Percentiles rank a stretch among this genome's conserved stretches.
Evolutionary conservation across 2,888 invertebrate genomes (phyloP).

Genomic region (Cerastis leucographa): DNA sequence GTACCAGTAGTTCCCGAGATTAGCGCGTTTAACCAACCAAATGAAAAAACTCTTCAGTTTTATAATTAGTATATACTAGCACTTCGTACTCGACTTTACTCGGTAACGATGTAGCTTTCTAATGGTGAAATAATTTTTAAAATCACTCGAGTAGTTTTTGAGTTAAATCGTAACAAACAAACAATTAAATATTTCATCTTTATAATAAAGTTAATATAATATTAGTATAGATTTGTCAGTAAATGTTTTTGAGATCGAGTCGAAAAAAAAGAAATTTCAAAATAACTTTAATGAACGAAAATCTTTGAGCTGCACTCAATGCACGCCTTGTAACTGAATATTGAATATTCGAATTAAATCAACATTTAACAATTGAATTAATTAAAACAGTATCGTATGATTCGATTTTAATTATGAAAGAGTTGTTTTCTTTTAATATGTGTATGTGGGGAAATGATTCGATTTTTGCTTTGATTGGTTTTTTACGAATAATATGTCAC

Average conservation of each 20-base stretch:
- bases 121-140: too few relatives aligned
- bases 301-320: not conserved
- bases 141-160: too few relatives aligned
- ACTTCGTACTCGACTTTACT: too few relatives aligned
- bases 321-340: not conserved
- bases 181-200: too few relatives aligned
- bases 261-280: not conserved
- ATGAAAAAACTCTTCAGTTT: too few relatives aligned
- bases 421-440: constrained; percentile 20
- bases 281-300: not conserved
- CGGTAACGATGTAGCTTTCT: too few relatives aligned
- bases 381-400: not conserved
- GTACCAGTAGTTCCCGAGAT: too few relatives aligned
- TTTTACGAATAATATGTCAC: not conserved
- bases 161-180: too few relatives aligned
- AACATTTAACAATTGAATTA: constrained; percentile 13
- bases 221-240: not conserved
- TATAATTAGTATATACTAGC: too few relatives aligned
- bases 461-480: constrained; percentile 3
- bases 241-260: not conserved
- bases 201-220: too few relatives aligned
- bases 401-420: constrained; percentile 20
- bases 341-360: not conserved
- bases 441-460: not conserved
- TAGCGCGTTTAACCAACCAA: too few relatives aligned